These are phyloP conservation scores for Dioctria linearis DNA, from an alignment of 2,888 invertebrate species.

Conservation along the genomic window DNA sequence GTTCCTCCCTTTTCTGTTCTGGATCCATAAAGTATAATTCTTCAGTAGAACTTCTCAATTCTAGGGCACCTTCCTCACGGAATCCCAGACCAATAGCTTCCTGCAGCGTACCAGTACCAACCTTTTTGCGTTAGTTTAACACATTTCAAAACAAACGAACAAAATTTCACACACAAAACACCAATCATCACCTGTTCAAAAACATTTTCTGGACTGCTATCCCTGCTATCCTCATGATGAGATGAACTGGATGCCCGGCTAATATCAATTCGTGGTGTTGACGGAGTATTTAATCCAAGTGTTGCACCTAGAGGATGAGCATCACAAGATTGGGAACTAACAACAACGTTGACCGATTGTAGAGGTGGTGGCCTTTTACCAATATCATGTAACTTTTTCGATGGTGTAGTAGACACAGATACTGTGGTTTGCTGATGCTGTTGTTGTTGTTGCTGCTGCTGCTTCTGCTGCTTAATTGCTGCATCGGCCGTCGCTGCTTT, in stretches of 20 bases:
- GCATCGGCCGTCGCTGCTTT: not conserved
- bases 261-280: conserved; percentile 89
- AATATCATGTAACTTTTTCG: conserved; percentile 60
- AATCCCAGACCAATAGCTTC: conserved; percentile 74
- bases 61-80: conserved; percentile 86
- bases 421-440: conserved; percentile 57
- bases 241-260: conserved; percentile 91
- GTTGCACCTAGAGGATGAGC: conserved; percentile 63
- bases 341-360: conserved; percentile 53
- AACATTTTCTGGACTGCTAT: conserved; percentile 88
- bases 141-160: conserved; percentile 61
- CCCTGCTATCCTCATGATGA: conserved; percentile 85
- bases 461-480: conserved; percentile 1
- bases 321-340: not conserved
- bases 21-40: conserved; percentile 88
- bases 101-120: conserved; percentile 73
- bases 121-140: conserved; percentile 67
- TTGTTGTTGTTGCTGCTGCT: too few relatives aligned
- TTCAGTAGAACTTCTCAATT: conserved; percentile 89
- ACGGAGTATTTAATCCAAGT: conserved; percentile 75
- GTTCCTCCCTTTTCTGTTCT: conserved; percentile 70
- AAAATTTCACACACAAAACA: conserved; percentile 55
- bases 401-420: conserved; percentile 63
- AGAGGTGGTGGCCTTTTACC: conserved; percentile 69
- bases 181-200: conserved; percentile 76